Percentiles rank a stretch among this genome's conserved stretches.
These are phyloP conservation scores for Laspeyria flexula DNA, from an alignment of 2,888 invertebrate genomes.

Conservation along the genomic window DNA sequence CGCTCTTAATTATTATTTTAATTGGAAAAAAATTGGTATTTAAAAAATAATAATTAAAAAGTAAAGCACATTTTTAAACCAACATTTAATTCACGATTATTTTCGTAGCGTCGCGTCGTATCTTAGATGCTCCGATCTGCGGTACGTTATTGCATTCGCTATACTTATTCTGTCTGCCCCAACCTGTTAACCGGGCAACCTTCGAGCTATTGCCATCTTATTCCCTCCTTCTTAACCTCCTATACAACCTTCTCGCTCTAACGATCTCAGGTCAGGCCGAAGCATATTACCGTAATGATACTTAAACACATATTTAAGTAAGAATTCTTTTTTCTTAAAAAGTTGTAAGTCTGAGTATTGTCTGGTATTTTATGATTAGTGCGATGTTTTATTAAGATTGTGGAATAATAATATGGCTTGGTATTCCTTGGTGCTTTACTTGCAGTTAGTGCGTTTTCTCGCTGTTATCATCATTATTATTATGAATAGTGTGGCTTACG, in stretches of 20 bases:
- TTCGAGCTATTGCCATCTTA: conserved; percentile 58
- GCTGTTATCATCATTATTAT: neutral
- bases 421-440: conserved; percentile 6
- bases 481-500: neutral
- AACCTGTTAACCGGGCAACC: conserved; percentile 85
- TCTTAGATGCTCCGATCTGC: conserved; percentile 65
- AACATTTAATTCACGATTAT: conserved; percentile 41
- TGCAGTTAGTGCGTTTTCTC: neutral
- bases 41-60: too few relatives aligned
- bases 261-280: conserved; percentile 76
- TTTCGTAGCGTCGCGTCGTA: conserved; percentile 52
- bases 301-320: conserved; percentile 85
- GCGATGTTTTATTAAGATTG: conserved; percentile 34
- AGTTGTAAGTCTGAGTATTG: conserved; percentile 62
- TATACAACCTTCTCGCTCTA: conserved; percentile 56
- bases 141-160: conserved; percentile 79
- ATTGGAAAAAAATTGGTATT: too few relatives aligned
- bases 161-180: conserved; percentile 78
- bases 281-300: conserved; percentile 84
- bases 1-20: too few relatives aligned
- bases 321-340: conserved; percentile 78
- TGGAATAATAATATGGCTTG: conserved; percentile 9
- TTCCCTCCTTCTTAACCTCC: conserved; percentile 42
- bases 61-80: neutral
- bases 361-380: conserved; percentile 50